Percentiles rank a stretch among this genome's conserved stretches.
These are phyloP conservation scores for Otolemur crassicaudatus DNA, from an alignment of 2,797 vertebrate species.

Conservation along the genomic window DNA sequence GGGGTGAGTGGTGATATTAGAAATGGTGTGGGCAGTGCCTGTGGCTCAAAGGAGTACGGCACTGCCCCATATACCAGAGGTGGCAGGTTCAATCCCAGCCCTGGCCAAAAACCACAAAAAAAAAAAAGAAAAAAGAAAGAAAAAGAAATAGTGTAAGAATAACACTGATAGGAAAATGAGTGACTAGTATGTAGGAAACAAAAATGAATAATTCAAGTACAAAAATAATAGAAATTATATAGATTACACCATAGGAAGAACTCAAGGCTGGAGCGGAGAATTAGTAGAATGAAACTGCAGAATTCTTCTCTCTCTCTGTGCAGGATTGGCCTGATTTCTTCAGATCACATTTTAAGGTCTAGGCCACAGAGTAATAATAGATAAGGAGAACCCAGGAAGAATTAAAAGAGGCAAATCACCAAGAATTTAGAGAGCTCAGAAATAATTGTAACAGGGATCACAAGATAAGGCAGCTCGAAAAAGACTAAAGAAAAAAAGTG, in stretches of 20 bases:
- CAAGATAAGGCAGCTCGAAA: background rate
- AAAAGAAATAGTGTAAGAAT: background rate
- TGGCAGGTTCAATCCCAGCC: too few relatives aligned
- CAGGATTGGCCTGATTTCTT: background rate
- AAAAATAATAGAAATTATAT: background rate
- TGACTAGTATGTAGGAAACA: background rate
- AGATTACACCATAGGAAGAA: background rate
- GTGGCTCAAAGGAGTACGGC: too few relatives aligned
- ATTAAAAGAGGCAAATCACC: background rate
- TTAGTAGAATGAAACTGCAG: background rate
- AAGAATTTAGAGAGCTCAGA: slow-evolving; percentile 2
- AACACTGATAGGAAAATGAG: background rate
- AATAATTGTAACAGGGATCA: background rate
- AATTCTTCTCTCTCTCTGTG: background rate
- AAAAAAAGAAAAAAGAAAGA: too few relatives aligned
- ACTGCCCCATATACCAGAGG: too few relatives aligned
- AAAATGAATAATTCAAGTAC: background rate
- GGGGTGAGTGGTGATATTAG: background rate
- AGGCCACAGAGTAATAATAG: background rate
- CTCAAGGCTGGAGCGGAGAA: background rate
- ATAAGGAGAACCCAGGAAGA: background rate
- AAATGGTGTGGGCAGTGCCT: background rate
- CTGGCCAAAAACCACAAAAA: too few relatives aligned
- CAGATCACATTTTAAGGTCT: background rate
- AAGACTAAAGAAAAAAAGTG: background rate